phyloP scores from a whole-genome alignment of 1,140 invertebrate genomes.

The Temnothorax nylanderi region DNA sequence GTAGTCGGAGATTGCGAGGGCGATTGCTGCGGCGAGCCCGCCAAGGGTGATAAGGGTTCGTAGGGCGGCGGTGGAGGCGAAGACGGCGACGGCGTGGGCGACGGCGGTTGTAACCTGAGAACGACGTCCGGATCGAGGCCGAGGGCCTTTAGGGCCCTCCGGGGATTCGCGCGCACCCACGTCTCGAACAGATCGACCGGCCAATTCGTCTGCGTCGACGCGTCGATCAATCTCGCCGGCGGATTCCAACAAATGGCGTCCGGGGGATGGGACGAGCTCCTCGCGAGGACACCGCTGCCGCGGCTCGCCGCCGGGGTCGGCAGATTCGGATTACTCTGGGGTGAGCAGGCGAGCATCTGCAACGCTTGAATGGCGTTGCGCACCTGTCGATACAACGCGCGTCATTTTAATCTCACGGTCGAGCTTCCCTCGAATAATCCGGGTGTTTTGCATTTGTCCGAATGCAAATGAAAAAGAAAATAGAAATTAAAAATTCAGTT shows the following conservation, averaged over 20 bases:
- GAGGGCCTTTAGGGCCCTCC: constrained; percentile 84
- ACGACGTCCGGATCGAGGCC: constrained; percentile 84
- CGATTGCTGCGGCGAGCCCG: constrained; percentile 77
- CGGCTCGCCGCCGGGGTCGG: constrained; percentile 85
- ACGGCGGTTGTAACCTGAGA: constrained; percentile 72
- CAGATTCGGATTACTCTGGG: constrained; percentile 83
- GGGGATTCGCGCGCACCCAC: constrained; percentile 85
- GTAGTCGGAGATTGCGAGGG: constrained; percentile 71
- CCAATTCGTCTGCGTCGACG: constrained; percentile 85
- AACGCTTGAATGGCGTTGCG: constrained; percentile 93
- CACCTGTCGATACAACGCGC: constrained; percentile 85
- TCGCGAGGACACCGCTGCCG: constrained; percentile 86
- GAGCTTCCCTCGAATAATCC: neutral
- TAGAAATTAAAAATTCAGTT: neutral
- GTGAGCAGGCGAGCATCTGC: constrained; percentile 90
- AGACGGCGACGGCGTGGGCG: constrained; percentile 81
- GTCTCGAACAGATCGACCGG: constrained; percentile 81
- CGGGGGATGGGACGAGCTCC: constrained; percentile 93
- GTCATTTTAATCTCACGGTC: neutral
- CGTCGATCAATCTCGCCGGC: constrained; percentile 75
- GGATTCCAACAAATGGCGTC: constrained; percentile 92
- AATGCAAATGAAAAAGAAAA: neutral
- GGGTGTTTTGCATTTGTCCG: neutral
- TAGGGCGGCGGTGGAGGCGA: constrained; percentile 83
- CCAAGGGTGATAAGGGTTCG: constrained; percentile 80